These are phyloP conservation scores for Chelidonichthys spinosus DNA, from an alignment of 2,797 vertebrate genomes.

Conservation along the genomic window DNA sequence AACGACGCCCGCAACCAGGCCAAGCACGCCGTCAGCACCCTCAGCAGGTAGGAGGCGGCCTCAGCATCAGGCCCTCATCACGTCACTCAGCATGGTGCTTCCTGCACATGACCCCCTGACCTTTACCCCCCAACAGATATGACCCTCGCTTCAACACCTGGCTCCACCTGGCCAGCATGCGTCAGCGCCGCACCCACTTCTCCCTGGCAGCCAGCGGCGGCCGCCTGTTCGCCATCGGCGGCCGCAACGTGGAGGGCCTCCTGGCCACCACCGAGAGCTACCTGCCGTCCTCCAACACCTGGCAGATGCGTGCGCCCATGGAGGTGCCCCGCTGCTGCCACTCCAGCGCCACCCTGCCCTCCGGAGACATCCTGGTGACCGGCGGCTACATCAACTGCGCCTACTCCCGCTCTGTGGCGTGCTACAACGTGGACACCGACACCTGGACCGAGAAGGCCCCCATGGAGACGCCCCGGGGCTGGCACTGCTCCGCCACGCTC, in stretches of 20 bases:
- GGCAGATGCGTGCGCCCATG: constrained; percentile 87
- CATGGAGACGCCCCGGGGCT: constrained; percentile 86
- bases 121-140: constrained; percentile 74
- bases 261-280: constrained; percentile 88
- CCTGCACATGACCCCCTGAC: not conserved
- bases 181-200: constrained; percentile 89
- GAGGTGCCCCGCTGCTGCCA: constrained; percentile 90
- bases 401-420: constrained; percentile 86
- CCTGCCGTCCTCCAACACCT: constrained; percentile 86
- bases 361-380: constrained; percentile 85
- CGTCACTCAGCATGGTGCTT: too few species aligned
- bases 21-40: constrained; percentile 88
- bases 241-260: constrained; percentile 86
- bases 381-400: constrained; percentile 89
- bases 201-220: constrained; percentile 86
- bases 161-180: constrained; percentile 90
- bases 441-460: constrained; percentile 81
- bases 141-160: constrained; percentile 90
- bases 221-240: constrained; percentile 87
- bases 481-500: constrained; percentile 85
- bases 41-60: constrained; percentile 83
- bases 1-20: constrained; percentile 90
- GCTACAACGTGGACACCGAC: constrained; percentile 81
- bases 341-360: constrained; percentile 81
- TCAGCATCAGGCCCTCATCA: not conserved